Conservation (phyloP, 92 coral and sea anemone genomes). For the Zoanthus gigantus region DNA sequence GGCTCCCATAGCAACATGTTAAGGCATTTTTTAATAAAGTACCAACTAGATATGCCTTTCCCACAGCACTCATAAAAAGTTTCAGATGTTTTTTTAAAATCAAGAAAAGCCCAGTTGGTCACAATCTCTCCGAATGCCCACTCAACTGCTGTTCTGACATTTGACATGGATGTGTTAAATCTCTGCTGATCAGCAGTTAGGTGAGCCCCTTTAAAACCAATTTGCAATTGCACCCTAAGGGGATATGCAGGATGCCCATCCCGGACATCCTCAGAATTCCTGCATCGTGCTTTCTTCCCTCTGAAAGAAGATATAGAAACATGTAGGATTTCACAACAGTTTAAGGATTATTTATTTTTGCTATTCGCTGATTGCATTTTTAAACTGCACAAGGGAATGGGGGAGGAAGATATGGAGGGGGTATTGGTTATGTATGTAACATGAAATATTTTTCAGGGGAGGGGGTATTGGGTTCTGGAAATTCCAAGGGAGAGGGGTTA, state of each 20-base stretch:
- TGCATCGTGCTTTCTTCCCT: constrained; percentile 62
- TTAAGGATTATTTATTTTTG: constrained; percentile 13
- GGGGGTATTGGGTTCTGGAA: background rate
- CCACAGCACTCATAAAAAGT: constrained; percentile 9
- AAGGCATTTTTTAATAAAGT: background rate
- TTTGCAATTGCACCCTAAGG: constrained; percentile 53
- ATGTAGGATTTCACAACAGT: constrained; percentile 12
- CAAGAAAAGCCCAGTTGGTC: constrained; percentile 48
- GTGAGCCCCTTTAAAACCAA: constrained; percentile 47
- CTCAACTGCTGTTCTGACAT: constrained; percentile 55
- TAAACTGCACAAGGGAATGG: constrained; percentile 22
- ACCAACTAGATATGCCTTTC: background rate
- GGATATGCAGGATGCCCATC: constrained; percentile 60
- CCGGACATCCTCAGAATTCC: constrained; percentile 56
- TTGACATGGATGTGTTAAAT: constrained; percentile 57
- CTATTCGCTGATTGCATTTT: constrained; percentile 15
- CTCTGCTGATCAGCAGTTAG: constrained; percentile 50
- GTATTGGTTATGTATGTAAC: constrained; percentile 15
- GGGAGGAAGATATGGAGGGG: constrained; percentile 24
- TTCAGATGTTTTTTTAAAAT: constrained; percentile 51
- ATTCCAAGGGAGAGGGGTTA: background rate
- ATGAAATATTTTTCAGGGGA: constrained; percentile 15
- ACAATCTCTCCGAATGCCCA: constrained; percentile 62
- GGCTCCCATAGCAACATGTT: constrained; percentile 7
- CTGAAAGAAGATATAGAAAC: constrained; percentile 38